phyloP scores from a whole-genome alignment of 2,797 vertebrate species.

The Nyctalus aviator region DNA sequence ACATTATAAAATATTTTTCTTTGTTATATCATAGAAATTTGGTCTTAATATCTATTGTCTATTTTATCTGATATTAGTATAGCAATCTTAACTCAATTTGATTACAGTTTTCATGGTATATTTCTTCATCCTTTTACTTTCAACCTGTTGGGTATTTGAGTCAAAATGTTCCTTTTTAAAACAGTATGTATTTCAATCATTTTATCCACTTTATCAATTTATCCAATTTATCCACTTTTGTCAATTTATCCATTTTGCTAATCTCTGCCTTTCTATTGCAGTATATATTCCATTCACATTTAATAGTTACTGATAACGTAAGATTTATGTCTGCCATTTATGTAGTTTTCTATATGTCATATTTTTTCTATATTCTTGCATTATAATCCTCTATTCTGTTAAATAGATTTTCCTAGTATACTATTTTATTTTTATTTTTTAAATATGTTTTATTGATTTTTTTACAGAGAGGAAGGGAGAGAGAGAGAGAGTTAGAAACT shows the following conservation, averaged over 20 bases:
- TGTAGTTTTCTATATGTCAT: background rate
- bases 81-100: background rate
- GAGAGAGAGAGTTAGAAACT: too few relatives aligned
- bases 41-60: background rate
- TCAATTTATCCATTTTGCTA: background rate
- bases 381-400: background rate
- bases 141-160: background rate
- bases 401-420: background rate
- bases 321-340: constrained; percentile 3
- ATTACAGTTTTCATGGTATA: background rate
- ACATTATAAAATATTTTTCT: constrained; percentile 14
- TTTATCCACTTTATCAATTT: background rate
- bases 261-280: background rate
- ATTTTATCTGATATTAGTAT: background rate
- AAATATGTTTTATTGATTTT: too few relatives aligned
- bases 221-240: background rate
- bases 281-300: background rate
- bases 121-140: background rate
- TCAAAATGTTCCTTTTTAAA: constrained; percentile 7
- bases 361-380: background rate
- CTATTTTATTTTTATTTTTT: background rate
- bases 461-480: too few relatives aligned
- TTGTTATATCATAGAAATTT: background rate
- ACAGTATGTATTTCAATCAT: background rate
- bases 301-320: background rate